phyloP scores from a whole-genome alignment of 2,888 invertebrate species.

The Sialis lutaria region DNA sequence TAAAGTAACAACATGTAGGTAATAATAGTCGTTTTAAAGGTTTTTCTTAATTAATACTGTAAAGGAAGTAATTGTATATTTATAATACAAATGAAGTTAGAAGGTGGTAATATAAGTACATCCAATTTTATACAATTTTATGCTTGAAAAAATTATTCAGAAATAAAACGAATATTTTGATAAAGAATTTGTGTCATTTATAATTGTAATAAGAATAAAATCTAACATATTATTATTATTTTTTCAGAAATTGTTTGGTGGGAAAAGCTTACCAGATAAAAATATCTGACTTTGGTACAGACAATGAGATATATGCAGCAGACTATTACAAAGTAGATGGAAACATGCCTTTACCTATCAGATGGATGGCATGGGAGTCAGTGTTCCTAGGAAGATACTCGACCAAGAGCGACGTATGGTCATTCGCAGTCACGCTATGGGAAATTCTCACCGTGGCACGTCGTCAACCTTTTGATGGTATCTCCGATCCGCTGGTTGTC shows the following conservation, averaged over 20 bases:
- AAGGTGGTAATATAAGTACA: too few species aligned
- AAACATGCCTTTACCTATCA: slow-evolving; percentile 58
- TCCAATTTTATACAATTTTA: too few species aligned
- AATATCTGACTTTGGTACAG: slow-evolving; percentile 72
- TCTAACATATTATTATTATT: slow-evolving; percentile 4
- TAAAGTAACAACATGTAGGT: too few species aligned
- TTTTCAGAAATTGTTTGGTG: slow-evolving; percentile 62
- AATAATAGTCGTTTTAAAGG: too few species aligned
- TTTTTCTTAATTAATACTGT: too few species aligned
- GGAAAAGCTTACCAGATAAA: slow-evolving; percentile 69
- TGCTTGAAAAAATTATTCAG: too few species aligned
- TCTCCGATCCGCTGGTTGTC: slow-evolving; percentile 62
- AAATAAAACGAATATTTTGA: too few species aligned
- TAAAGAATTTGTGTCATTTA: neutral
- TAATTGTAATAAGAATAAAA: neutral
- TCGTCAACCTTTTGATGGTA: slow-evolving; percentile 57
- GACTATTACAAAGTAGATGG: slow-evolving; percentile 76
- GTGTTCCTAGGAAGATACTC: slow-evolving; percentile 67
- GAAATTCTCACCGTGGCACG: slow-evolving; percentile 67
- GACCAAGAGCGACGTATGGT: slow-evolving; percentile 82
- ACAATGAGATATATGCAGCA: slow-evolving; percentile 57
- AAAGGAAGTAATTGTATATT: too few species aligned
- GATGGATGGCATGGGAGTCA: slow-evolving; percentile 86
- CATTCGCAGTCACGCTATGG: slow-evolving; percentile 76
- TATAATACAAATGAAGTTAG: too few species aligned